Evolutionary conservation across 2,797 vertebrate genomes (phyloP), one percentile per base, ranked within the genome.

Genomic region (Rhinogobio ventralis): DNA sequence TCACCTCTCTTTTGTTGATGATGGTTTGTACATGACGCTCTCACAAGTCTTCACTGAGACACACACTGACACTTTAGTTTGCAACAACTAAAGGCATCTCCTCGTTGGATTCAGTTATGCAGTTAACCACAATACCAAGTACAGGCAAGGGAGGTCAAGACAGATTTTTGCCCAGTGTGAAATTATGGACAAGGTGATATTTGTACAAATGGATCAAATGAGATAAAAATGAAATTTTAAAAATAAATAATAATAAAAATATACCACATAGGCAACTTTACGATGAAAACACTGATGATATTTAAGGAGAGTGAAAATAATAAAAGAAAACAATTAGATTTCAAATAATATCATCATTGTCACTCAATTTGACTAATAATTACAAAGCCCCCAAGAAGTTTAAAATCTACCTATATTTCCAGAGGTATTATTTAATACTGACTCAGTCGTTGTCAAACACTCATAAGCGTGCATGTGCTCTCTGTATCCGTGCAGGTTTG

Each of bases 401-500:
- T 46, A 55, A 55, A 55, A 55, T 55, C 2, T 9, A 3, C 7
- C 53, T 23, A 9, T 55, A 55, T 55, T 55, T 55, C 53, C 53
- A 55, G 20, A 55, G 20, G 19, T 23, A 55, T 77, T 28, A 25
- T 28, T 28, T 10, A 62, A 19, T 11, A 60, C 3, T 60, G 14
- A 42, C 19, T 60, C 14, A 64, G 23, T 39, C 19, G 0, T 53
- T 20, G 46, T 33, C 28, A 42, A 46, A 42, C 69, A 72, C 69
- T 71, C 0, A 10, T 49, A 3, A 51, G 9, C 4, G 7, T 51
- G 62, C 20, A 5, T 49, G 4, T 33, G 42, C 19, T 13, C n/a
- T 46, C 51, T 75, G 30, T 75, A 36, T 75, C 28, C 6, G 20
- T 14, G 49, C 25, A 79, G 36, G 57, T 64, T 79, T 80, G 23